phyloP scores from a whole-genome alignment of 2,113 vertebrate species.

The Bagarius yarrelli region DNA sequence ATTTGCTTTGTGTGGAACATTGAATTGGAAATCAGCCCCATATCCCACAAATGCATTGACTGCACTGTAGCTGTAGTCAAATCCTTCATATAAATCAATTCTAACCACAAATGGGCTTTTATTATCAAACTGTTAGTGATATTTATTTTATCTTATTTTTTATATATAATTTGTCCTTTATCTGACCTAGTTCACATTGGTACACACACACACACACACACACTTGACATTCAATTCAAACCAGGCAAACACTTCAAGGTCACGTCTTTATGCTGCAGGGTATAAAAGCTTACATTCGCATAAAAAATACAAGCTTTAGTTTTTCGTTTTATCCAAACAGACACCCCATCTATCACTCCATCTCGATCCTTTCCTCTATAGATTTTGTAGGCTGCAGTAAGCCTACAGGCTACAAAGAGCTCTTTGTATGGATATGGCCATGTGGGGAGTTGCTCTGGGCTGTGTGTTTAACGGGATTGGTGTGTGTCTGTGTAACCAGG shows the following conservation, averaged over 20 bases:
- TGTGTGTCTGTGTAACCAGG: slow-evolving; percentile 4
- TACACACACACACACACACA: no score
- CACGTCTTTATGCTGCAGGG: background rate
- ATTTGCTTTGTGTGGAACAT: background rate
- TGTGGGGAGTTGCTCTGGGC: slow-evolving; percentile 34
- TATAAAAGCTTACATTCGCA: background rate
- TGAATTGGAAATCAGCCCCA: background rate
- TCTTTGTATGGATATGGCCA: slow-evolving; percentile 37
- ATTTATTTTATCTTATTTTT: no score
- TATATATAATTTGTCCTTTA: no score
- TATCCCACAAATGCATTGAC: background rate
- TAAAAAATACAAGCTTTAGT: background rate
- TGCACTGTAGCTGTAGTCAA: background rate
- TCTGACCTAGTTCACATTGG: no score
- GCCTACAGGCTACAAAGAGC: slow-evolving; percentile 38
- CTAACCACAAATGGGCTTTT: background rate
- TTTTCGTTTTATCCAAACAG: background rate
- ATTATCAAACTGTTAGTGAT: background rate
- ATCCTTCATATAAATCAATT: background rate
- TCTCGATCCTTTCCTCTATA: background rate
- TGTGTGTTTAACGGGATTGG: slow-evolving; percentile 31
- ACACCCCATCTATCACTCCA: background rate
- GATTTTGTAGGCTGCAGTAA: background rate
- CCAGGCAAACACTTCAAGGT: background rate
- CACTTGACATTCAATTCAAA: background rate